Percentiles rank a stretch among this genome's conserved stretches.
Evolutionary conservation across 2,113 vertebrate species (phyloP).

Genomic region (Zosterops japonicus): DNA sequence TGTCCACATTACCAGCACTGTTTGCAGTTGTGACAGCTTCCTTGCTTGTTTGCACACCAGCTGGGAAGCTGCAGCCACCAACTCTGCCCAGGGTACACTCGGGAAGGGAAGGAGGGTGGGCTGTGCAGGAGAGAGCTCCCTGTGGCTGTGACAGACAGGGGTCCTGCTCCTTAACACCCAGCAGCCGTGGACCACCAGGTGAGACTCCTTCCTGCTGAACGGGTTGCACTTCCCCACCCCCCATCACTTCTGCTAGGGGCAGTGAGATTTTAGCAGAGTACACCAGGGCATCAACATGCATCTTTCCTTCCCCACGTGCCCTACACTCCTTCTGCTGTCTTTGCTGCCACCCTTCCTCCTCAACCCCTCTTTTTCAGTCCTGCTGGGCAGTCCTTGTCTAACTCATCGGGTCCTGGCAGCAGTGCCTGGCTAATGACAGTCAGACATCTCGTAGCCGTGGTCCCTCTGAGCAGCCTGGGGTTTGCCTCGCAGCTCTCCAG

Average conservation of each 20-base stretch:
- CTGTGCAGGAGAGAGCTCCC: background rate
- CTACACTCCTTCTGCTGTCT: background rate
- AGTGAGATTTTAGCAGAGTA: background rate
- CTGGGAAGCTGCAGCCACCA: background rate
- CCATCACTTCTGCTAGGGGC: background rate
- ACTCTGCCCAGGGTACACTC: background rate
- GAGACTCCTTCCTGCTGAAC: background rate
- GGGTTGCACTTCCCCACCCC: fast-evolving
- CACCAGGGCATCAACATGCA: fast-evolving
- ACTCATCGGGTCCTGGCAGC: background rate
- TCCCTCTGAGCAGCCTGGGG: background rate
- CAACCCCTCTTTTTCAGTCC: background rate
- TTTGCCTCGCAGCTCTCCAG: background rate
- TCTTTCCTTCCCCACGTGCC: background rate
- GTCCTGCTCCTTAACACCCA: fast-evolving
- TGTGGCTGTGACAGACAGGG: fast-evolving
- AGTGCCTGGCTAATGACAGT: background rate
- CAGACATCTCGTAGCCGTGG: fast-evolving
- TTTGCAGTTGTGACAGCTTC: background rate
- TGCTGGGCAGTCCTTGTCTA: background rate
- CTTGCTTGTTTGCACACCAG: background rate
- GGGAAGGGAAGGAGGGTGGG: background rate
- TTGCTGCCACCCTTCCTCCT: background rate
- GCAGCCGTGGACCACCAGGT: background rate
- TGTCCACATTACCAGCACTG: background rate